Percentiles rank a stretch among this genome's conserved stretches.
Evolutionary conservation across 2,888 invertebrate species (phyloP).

Genomic region (Rhorus exstirpatorius): DNA sequence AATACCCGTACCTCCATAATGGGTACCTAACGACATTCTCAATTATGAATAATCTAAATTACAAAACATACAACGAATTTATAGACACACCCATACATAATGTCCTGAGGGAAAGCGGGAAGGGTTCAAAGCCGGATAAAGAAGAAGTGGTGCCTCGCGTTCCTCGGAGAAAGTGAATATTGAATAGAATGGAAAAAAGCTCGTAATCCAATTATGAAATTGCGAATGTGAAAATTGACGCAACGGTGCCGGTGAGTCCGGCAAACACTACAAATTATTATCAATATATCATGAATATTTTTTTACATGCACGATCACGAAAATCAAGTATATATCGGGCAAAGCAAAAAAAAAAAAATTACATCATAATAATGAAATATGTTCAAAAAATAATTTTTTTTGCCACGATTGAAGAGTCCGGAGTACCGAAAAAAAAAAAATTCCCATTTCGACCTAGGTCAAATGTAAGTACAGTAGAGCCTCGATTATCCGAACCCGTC

Average conservation of each 20-base stretch:
- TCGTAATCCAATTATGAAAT: background rate
- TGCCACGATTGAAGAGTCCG: too few species aligned
- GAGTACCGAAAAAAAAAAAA: too few species aligned
- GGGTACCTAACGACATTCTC: slow-evolving; percentile 27
- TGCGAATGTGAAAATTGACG: background rate
- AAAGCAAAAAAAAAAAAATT: too few species aligned
- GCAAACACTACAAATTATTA: too few species aligned
- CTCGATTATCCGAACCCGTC: too few species aligned
- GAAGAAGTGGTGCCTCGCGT: background rate
- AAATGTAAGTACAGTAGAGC: too few species aligned
- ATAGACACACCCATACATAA: background rate
- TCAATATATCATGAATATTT: too few species aligned
- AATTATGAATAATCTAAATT: slow-evolving; percentile 25
- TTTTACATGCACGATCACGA: too few species aligned
- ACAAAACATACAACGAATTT: background rate
- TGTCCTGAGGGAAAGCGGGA: background rate
- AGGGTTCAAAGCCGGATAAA: background rate
- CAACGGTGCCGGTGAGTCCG: background rate
- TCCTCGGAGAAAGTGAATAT: slow-evolving; percentile 12
- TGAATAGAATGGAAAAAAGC: slow-evolving; percentile 6
- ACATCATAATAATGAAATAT: too few species aligned
- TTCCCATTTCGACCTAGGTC: too few species aligned
- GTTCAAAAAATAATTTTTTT: too few species aligned
- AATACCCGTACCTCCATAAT: slow-evolving; percentile 5
- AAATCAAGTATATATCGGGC: too few species aligned